Evolutionary conservation across 2,113 vertebrate genomes (phyloP).

Genomic region (Daubentonia madagascariensis): DNA sequence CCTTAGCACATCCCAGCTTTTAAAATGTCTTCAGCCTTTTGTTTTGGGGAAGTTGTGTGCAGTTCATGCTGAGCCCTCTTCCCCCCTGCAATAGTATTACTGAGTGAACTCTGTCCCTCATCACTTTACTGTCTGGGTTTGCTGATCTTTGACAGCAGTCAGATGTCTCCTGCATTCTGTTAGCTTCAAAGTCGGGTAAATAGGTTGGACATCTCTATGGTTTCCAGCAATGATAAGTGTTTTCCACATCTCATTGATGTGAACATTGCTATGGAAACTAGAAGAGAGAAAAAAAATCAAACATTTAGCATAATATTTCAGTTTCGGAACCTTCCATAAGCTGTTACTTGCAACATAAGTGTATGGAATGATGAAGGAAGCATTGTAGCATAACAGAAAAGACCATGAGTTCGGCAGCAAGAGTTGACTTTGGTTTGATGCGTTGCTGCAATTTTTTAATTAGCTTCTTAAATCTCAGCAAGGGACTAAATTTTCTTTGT

Average conservation of each 20-base stretch:
- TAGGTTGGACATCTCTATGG: not conserved
- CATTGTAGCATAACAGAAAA: not conserved
- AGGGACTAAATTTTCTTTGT: not conserved
- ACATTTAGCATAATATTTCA: not conserved
- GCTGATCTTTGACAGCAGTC: not conserved
- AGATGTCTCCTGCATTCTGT: not conserved
- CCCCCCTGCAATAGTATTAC: not conserved
- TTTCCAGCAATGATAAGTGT: not conserved
- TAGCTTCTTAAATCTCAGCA: not conserved
- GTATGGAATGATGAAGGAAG: not conserved
- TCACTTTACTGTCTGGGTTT: not conserved
- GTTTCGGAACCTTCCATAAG: not conserved
- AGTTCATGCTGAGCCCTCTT: not conserved
- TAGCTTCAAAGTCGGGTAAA: not conserved
- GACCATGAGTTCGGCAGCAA: not conserved
- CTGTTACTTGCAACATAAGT: not conserved
- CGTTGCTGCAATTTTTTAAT: not conserved
- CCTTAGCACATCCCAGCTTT: not conserved
- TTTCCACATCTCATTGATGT: not conserved
- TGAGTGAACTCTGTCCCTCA: not conserved
- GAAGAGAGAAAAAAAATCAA: not conserved
- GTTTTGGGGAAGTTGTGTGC: not conserved
- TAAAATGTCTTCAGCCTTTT: not conserved
- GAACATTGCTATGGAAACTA: not conserved
- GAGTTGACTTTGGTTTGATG: not conserved